Evolutionary conservation across 2,113 vertebrate genomes (phyloP).

Genomic region (Balaeniceps rex): DNA sequence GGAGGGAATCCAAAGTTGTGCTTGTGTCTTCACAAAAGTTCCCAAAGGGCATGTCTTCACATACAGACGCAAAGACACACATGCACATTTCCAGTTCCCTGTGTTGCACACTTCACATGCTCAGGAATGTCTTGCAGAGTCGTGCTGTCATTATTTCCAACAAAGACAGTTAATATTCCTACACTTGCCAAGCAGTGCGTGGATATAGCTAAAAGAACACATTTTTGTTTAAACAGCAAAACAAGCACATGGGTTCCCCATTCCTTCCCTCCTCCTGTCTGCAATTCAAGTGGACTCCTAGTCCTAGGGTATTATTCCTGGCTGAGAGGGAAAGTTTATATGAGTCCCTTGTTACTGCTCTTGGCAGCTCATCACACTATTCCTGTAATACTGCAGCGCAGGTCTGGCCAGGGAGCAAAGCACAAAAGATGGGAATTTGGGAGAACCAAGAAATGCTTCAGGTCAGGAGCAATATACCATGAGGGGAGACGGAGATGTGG

Average conservation of each 20-base stretch:
- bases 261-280: conserved; percentile 28
- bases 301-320: conserved; percentile 44
- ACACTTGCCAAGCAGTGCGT: neutral
- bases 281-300: conserved; percentile 1
- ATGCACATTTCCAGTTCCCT: neutral
- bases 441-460: conserved; percentile 10
- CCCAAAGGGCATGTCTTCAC: neutral
- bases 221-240: conserved; percentile 33
- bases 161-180: neutral
- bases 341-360: conserved; percentile 17
- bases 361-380: conserved; percentile 51
- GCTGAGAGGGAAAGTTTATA: conserved; percentile 32
- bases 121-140: conserved; percentile 2
- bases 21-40: neutral
- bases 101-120: neutral
- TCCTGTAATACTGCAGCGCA: conserved; percentile 27
- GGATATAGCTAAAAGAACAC: neutral
- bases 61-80: neutral
- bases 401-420: conserved; percentile 16
- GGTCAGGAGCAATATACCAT: neutral
- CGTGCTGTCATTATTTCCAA: neutral
- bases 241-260: neutral
- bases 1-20: neutral
- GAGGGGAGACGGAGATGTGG: neutral
- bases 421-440: neutral